Evolutionary conservation across 2,113 vertebrate species (phyloP), one percentile per base, ranked within the genome.

Genomic region (Murina feae): DNA sequence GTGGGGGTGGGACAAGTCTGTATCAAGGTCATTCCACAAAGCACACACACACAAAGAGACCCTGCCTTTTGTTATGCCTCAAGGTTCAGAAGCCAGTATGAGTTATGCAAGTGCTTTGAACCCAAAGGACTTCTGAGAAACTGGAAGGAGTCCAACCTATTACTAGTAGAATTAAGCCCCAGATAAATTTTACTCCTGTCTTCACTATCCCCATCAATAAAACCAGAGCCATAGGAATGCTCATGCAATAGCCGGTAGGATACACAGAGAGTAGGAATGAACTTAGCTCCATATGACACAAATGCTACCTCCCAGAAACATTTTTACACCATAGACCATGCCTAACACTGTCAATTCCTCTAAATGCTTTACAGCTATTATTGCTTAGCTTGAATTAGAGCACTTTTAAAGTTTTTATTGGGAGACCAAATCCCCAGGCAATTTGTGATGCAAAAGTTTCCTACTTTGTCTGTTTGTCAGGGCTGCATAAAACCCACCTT

Each of bases 141-240:
- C 35, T 95, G 72, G 91, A 96, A 93, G 68, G 9, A 85, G n/a
- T 80, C 80, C 89, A 93, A 88, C 17, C 37, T 68, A 21, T 44
- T 44, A 60, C 75, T 91, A 53, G 74, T 87, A 95, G 35, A 96
- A 89, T 79, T 69, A 95, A 90, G 80, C 58, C 39, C 95, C 72
- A 30, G 86, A 91, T 91, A 92, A 53, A 96, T 93, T 89, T 91
- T 71, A 72, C 63, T 89, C n/a, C 51, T 79, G 5, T 79, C n/a
- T 39, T 93, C 51, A 87, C n/a, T 74, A 51, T 51, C 42, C n/a
- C 81, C 66, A 79, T 95, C 94, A 95, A 68, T 89, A 96, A 86
- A 84, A 49, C 30, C 75, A 87, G 47, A 85, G 28, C 71, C 65
- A 23, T 58, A 47, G 37, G 44, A 82, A 63, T 28, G 32, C 18